Evolutionary conservation across 2,888 invertebrate species (phyloP).

Genomic region (Meghimatium bilineatum): DNA sequence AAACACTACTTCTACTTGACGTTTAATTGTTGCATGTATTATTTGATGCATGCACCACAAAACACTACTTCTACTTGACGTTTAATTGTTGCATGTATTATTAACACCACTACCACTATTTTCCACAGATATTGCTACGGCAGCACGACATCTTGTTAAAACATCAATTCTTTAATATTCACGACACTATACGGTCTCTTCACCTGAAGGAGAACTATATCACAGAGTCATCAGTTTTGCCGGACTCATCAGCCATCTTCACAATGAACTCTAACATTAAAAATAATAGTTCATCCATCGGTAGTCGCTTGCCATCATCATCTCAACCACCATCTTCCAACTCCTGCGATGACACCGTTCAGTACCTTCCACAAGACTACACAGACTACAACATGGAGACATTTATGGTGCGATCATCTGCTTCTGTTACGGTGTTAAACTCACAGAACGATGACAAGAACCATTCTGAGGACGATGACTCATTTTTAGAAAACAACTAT

Average conservation of each 20-base stretch:
- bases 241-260: background rate
- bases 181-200: slow-evolving; percentile 63
- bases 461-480: slow-evolving; percentile 53
- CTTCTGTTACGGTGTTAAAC: slow-evolving; percentile 61
- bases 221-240: background rate
- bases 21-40: too few relatives aligned
- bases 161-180: slow-evolving; percentile 69
- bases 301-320: background rate
- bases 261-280: background rate
- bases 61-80: too few relatives aligned
- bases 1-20: too few relatives aligned
- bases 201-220: slow-evolving; percentile 37
- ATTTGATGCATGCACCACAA: too few relatives aligned
- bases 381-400: slow-evolving; percentile 59
- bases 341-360: background rate
- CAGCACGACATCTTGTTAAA: slow-evolving; percentile 70
- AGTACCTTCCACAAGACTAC: slow-evolving; percentile 40
- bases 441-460: slow-evolving; percentile 52
- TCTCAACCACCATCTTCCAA: background rate
- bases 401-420: slow-evolving; percentile 60
- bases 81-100: background rate
- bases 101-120: background rate
- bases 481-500: slow-evolving; percentile 53
- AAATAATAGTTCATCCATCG: background rate
- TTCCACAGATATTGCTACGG: slow-evolving; percentile 64